A percentile compares a stretch with the other conserved stretches of the same genome.
Evolutionary conservation across 2,113 vertebrate genomes (phyloP).

Genomic region (Oostethus manadensis): DNA sequence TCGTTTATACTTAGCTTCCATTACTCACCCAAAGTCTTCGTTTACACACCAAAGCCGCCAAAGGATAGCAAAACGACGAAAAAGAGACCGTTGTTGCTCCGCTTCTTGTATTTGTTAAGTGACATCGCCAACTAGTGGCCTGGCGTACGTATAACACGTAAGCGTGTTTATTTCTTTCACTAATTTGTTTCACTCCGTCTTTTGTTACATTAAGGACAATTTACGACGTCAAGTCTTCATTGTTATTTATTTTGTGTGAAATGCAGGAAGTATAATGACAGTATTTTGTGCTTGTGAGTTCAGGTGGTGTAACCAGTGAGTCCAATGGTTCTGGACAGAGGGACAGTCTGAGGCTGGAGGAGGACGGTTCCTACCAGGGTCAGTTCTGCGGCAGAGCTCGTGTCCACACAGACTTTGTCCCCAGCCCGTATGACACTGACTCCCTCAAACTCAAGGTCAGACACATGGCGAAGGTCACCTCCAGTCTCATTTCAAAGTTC

Average conservation of each 20-base stretch:
- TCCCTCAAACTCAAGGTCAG: slow-evolving; percentile 94
- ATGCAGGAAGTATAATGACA: not conserved
- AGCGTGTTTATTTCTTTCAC: no score
- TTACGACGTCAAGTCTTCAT: no score
- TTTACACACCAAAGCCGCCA: not conserved
- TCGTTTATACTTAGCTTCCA: no score
- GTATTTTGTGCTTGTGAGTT: slow-evolving; percentile 30
- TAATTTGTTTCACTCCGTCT: no score
- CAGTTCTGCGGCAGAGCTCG: slow-evolving; percentile 87
- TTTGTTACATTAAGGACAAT: no score
- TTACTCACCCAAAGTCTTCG: not conserved
- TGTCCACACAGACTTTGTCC: slow-evolving; percentile 92
- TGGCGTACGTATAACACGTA: not conserved
- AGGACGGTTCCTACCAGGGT: slow-evolving; percentile 80
- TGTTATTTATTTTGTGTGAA: not conserved
- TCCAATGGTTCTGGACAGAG: slow-evolving; percentile 82
- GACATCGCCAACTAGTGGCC: not conserved
- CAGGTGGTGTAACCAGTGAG: slow-evolving; percentile 87
- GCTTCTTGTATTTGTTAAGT: not conserved
- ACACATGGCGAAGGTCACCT: not conserved
- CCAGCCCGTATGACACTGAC: slow-evolving; percentile 93
- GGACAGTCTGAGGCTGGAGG: slow-evolving; percentile 83
- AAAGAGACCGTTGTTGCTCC: no score
- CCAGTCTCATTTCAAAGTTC: not conserved
- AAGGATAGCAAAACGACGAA: not conserved